Evolutionary conservation across 2,888 invertebrate species (phyloP), one percentile per base, ranked within the genome.

Genomic region (Chymomyza fuscimana): DNA sequence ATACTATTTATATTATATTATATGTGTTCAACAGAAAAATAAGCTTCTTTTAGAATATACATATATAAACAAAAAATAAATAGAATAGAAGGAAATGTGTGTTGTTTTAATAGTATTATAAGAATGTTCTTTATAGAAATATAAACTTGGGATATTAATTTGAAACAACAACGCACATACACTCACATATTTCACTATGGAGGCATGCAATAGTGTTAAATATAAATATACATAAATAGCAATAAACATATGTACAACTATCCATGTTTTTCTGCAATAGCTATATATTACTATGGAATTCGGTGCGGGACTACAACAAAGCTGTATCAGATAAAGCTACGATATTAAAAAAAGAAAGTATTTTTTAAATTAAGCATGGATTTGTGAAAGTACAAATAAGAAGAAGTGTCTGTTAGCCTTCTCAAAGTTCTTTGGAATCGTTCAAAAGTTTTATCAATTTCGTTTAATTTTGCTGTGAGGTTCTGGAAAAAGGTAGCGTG

Each of bases 401-500:
- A 25, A 25, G 25, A 25, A 25, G 25, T 51, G 50, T 60, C 50
- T 62, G 25, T 36, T 40, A 61, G 40, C 63, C 56, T 50, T 76
- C 67, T 68, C 63, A 64, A 65, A 69, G 52, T 70, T 82, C 82
- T 83, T 83, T 84, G 82, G 82, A 83, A 81, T 84, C 70, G 69
- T 54, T 54, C 62, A 67, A 69, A 76, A 73, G 61, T 79, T 70
- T 74, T 70, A 69, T 60, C 64, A 74, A 15, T 63, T 63, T 70
- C 3, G 7, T 7, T 32, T 32, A 32, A 32, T 32, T 54, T 54
- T 16, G 51, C 22, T 16, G 54, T 19, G 54, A 7, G 10, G 54
- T 29, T 52, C 15, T 65, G 60, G 56, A 22, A 68, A 58, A 40
- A 40, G 67, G 22, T 19, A 19, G 65, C 46, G 58, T 12, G 50